Percentiles rank a stretch among this genome's conserved stretches.
phyloP scores from a whole-genome alignment of 1,140 invertebrate species.

The Eufriesea mexicana region DNA sequence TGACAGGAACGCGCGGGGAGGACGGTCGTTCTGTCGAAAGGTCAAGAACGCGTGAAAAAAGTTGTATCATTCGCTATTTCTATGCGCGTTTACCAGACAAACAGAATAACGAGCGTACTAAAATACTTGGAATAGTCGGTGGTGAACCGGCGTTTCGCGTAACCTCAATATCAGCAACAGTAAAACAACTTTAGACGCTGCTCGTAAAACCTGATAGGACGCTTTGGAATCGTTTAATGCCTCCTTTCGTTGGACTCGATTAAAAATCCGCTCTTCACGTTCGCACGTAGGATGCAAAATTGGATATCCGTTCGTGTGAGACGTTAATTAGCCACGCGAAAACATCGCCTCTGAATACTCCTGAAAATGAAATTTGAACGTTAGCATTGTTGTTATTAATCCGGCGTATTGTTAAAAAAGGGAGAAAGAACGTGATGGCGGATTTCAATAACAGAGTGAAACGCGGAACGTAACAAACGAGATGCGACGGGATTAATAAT shows the following conservation, averaged over 20 bases:
- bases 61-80: constrained; percentile 11
- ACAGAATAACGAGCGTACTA: constrained; percentile 33
- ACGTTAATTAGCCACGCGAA: background rate
- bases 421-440: background rate
- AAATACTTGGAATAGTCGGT: constrained; percentile 16
- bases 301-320: no score
- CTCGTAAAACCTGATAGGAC: background rate
- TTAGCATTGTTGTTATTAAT: background rate
- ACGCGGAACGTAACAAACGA: constrained; percentile 31
- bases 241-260: background rate
- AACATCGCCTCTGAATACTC: background rate
- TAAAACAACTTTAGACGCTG: constrained; percentile 6
- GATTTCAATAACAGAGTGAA: constrained; percentile 37
- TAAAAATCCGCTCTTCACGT: background rate
- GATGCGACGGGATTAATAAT: constrained; percentile 42
- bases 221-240: background rate
- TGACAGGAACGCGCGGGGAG: background rate
- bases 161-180: constrained; percentile 17
- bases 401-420: background rate
- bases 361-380: background rate
- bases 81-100: constrained; percentile 1
- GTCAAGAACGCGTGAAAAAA: constrained; percentile 49
- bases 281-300: background rate
- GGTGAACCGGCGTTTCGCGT: background rate
- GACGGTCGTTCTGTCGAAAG: constrained; percentile 41